phyloP scores from a whole-genome alignment of 2,797 vertebrate genomes.

The Tadarida brasiliensis region DNA sequence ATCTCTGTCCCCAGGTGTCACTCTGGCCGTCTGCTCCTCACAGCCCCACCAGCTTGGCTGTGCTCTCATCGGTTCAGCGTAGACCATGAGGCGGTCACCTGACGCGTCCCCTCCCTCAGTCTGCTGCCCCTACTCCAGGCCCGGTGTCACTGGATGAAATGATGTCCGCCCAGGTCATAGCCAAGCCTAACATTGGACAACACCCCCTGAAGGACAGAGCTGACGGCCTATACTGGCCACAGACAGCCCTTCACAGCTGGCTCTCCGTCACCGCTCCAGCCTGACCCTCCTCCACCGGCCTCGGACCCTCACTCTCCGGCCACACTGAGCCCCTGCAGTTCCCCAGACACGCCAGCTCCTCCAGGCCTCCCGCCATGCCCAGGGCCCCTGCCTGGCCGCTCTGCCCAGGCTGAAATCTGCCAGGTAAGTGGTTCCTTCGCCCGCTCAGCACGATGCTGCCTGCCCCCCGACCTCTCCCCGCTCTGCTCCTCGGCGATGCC shows the following conservation, averaged over 20 bases:
- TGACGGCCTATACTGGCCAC: fast-evolving
- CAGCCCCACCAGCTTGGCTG: not conserved
- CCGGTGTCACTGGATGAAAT: not conserved
- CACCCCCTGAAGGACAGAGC: not conserved
- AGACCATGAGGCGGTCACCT: not conserved
- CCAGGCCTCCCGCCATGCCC: no score
- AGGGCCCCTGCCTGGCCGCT: no score
- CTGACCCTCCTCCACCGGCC: no score
- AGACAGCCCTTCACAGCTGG: not conserved
- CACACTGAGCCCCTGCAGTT: not conserved
- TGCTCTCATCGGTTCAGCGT: not conserved
- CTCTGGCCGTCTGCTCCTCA: not conserved
- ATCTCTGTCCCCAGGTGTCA: not conserved
- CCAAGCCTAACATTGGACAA: no score
- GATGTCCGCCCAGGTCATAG: not conserved
- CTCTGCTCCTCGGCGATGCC: not conserved
- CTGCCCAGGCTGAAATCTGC: not conserved
- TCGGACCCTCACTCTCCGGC: no score
- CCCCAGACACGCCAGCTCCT: no score
- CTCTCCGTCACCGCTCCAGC: fast-evolving
- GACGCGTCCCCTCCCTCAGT: fast-evolving
- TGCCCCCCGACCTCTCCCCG: not conserved
- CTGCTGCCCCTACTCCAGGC: fast-evolving
- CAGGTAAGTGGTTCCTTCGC: not conserved
- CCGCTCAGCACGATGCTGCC: fast-evolving